phyloP scores from a whole-genome alignment of 2,113 vertebrate species.

The Psittacara wagleri region DNA sequence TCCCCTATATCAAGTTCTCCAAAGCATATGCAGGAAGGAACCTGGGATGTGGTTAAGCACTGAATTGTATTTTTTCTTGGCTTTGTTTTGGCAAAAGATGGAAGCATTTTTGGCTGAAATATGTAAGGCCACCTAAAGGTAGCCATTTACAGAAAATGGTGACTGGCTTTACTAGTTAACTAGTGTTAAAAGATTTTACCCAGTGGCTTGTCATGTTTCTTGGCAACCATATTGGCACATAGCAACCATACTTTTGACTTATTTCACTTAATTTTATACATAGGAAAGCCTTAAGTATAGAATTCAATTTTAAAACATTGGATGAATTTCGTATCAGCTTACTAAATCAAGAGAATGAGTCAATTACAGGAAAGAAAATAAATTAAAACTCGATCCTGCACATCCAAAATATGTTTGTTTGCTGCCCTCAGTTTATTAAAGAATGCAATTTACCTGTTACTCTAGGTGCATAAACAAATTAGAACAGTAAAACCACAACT shows the following conservation, averaged over 20 bases:
- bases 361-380: neutral
- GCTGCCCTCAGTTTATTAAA: neutral
- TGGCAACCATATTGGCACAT: neutral
- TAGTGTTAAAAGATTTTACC: neutral
- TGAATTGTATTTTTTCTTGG: neutral
- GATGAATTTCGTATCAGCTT: neutral
- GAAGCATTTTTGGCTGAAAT: neutral
- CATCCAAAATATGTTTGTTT: neutral
- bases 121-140: neutral
- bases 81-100: neutral
- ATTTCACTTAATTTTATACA: neutral
- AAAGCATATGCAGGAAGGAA: neutral
- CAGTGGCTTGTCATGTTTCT: neutral
- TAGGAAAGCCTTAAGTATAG: neutral
- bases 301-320: neutral
- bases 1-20: neutral
- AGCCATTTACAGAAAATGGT: neutral
- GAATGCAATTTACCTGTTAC: neutral
- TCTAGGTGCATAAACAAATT: neutral
- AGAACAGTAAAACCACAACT: neutral
- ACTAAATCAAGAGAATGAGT: neutral
- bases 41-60: neutral
- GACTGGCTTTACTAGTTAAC: neutral
- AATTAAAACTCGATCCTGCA: neutral
- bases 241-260: neutral